Evolutionary conservation across 2,113 vertebrate genomes (phyloP).

Genomic region (Dissostichus mawsoni): DNA sequence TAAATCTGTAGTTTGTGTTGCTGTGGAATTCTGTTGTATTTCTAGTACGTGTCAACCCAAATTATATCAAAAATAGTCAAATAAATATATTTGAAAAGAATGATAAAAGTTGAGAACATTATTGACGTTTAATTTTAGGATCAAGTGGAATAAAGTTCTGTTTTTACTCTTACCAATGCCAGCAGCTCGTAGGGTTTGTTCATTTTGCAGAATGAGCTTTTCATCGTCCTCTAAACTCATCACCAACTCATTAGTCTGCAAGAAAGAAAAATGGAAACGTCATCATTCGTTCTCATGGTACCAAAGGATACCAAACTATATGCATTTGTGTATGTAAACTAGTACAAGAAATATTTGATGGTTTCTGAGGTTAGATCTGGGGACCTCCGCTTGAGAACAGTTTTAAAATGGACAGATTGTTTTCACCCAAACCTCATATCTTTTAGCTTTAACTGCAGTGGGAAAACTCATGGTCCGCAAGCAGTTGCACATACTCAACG

Average conservation of each 20-base stretch:
- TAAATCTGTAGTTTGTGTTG: too few species aligned
- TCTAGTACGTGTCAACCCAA: too few species aligned
- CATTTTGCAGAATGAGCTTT: slow-evolving; percentile 86
- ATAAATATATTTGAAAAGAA: too few species aligned
- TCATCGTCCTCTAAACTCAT: slow-evolving; percentile 93
- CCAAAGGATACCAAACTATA: background rate
- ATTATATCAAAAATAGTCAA: too few species aligned
- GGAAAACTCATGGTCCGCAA: too few species aligned
- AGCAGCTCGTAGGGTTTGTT: slow-evolving; percentile 84
- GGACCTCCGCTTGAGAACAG: background rate
- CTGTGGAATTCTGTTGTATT: too few species aligned
- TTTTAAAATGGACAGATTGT: background rate
- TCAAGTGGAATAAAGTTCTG: too few species aligned
- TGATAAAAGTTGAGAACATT: background rate
- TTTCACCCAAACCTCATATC: too few species aligned
- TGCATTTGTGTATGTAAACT: background rate
- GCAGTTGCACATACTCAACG: too few species aligned
- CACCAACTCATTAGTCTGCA: slow-evolving; percentile 93
- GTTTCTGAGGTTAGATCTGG: background rate
- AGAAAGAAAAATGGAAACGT: background rate
- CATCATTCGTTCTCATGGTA: background rate
- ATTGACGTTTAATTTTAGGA: background rate
- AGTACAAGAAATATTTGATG: background rate
- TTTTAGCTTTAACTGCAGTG: background rate
- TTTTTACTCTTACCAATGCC: slow-evolving; percentile 86